Base-by-base conservation (phyloP, 2,113 vertebrate species). In the Alethe diademata region DNA sequence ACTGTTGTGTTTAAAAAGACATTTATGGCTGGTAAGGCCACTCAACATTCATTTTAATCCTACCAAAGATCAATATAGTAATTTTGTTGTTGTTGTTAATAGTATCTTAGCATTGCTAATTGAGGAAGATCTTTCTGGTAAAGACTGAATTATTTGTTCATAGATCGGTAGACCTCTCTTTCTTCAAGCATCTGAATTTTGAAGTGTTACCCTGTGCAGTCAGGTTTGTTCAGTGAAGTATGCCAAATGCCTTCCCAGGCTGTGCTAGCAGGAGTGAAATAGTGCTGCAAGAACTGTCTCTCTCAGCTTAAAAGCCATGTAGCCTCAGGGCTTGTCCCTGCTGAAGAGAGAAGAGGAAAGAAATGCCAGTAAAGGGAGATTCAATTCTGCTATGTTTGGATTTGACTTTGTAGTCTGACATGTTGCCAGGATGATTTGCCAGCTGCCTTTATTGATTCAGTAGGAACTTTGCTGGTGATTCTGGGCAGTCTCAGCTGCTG, bases 241-340 rank as follows among this genome's bases (percentile, higher is more conserved):
- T 36, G 47, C 57, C 70, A 74, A 53, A 67, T 65, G 43, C 57
- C 64, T 87, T 87, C 78, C 69, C 51, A 38, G 29, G 48, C 78
- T 36, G 53, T 48, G 61, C 54, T 56, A 24, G 43, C 22, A 2
- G 42, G 47, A 66, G 51, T n/a, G 73, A 66, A 91, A 53, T 19
- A 47, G 20, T 40, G 40, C 65, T 92, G 61, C 53, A 78, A 64
- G 78, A 78, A 15, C 78, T 64, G 31, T 45, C 42, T 86, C 25
- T 78, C 57, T 33, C 70, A 31, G 73, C 47, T 66, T 58, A 54
- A 95, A 92, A 81, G 40, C 29, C 69, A 24, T 1, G 3, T 28
- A 78, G 79, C 83, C 70, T 79, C 54, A 57, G 65, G 57, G 48
- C 54, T 90, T 79, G 36, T 92, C 89, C 48, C 75, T 83, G 83